Conservation (phyloP, 2,888 invertebrate species). For the Thereva unica region DNA sequence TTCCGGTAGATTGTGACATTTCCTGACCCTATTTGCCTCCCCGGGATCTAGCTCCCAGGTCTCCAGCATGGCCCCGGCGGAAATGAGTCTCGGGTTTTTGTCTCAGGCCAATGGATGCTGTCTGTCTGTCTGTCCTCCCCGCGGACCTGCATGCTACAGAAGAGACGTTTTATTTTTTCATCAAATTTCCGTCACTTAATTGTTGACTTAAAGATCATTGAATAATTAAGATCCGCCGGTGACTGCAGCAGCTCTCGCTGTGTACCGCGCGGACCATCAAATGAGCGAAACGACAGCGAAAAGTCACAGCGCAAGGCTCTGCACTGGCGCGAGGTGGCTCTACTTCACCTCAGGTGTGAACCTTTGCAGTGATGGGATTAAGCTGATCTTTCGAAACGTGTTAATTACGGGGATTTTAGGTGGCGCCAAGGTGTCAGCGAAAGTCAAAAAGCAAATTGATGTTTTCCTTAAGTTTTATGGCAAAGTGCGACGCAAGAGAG, state of each 20-base stretch:
- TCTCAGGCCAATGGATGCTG: not conserved
- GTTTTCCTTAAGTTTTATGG: not conserved
- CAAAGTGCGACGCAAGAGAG: not conserved
- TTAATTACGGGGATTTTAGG: slow-evolving; percentile 2
- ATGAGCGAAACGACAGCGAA: no score
- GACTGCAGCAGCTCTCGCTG: no score
- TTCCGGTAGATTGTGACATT: slow-evolving; percentile 37
- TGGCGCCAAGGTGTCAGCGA: not conserved
- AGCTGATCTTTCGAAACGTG: slow-evolving; percentile 24
- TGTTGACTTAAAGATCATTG: slow-evolving; percentile 11
- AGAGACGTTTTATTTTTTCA: slow-evolving; percentile 9
- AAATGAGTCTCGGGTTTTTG: slow-evolving; percentile 22
- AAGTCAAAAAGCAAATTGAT: slow-evolving; percentile 5
- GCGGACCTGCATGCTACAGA: no score
- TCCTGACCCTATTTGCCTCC: slow-evolving; percentile 19
- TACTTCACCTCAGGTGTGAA: slow-evolving; percentile 13
- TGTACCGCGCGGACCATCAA: no score
- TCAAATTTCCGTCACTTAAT: slow-evolving; percentile 21
- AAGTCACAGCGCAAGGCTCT: no score
- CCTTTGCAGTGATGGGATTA: slow-evolving; percentile 10
- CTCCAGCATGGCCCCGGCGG: not conserved
- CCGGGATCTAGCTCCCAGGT: not conserved
- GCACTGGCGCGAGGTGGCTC: not conserved
- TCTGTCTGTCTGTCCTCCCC: no score
- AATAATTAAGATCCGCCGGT: slow-evolving; percentile 13